Evolutionary conservation across 2,113 vertebrate genomes (phyloP).

Genomic region (Platichthys stellatus): DNA sequence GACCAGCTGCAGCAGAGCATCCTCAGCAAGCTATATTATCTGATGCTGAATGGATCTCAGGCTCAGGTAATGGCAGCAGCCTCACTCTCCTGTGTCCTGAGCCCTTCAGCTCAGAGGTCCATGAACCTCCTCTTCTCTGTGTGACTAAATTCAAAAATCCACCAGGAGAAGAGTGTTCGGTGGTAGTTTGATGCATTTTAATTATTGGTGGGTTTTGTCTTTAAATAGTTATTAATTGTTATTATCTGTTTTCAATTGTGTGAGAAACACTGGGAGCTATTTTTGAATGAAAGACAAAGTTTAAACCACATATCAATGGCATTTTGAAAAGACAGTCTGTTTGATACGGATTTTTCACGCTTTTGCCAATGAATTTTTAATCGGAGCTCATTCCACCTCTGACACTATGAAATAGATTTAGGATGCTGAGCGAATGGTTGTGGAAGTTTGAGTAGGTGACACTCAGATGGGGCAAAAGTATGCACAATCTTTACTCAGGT

Average conservation of each 20-base stretch:
- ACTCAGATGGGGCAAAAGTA: no score
- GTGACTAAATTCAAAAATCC: neutral
- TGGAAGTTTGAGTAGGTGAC: neutral
- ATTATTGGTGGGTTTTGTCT: neutral
- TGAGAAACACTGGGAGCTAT: neutral
- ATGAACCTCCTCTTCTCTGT: neutral
- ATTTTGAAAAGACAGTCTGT: neutral
- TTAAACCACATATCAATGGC: neutral
- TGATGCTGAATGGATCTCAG: conserved; percentile 86
- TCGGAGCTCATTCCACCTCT: conserved; percentile 1
- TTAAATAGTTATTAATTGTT: neutral
- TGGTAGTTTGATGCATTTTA: neutral
- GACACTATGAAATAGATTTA: conserved; percentile 2
- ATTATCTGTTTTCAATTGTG: neutral
- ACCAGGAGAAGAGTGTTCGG: neutral
- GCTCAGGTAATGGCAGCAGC: conserved; percentile 66
- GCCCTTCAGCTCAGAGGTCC: neutral
- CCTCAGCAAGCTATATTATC: conserved; percentile 86
- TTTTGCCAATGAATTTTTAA: neutral
- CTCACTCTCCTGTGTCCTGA: conserved; percentile 1
- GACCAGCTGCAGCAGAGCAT: conserved; percentile 89
- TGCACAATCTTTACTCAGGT: no score
- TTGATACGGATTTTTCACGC: neutral
- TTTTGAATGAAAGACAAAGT: neutral
- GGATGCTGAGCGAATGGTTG: conserved; percentile 4